Evolutionary conservation across 2,888 invertebrate species (phyloP).

Genomic region (Hipparchia sbordonii): DNA sequence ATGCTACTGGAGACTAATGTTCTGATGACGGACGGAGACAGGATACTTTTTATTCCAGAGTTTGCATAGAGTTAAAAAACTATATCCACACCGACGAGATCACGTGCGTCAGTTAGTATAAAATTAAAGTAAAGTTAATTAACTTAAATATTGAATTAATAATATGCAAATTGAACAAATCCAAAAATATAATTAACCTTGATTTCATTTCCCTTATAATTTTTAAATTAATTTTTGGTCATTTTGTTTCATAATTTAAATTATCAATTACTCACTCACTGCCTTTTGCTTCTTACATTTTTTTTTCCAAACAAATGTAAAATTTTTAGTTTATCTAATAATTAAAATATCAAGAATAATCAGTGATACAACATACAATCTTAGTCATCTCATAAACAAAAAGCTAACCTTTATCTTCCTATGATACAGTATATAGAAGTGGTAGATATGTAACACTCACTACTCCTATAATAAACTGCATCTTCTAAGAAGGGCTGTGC

Average conservation of each 20-base stretch:
- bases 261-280: too few relatives aligned
- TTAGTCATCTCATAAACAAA: neutral
- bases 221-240: conserved; percentile 7
- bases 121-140: too few relatives aligned
- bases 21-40: too few relatives aligned
- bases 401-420: neutral
- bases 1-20: too few relatives aligned
- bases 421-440: neutral
- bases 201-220: neutral
- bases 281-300: neutral
- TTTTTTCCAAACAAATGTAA: neutral
- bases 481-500: neutral
- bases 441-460: neutral
- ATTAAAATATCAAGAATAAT: neutral
- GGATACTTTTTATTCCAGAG: too few relatives aligned
- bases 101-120: too few relatives aligned
- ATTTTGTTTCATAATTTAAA: neutral
- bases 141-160: too few relatives aligned
- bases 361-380: neutral
- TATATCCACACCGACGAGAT: too few relatives aligned
- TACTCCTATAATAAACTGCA: neutral
- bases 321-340: too few relatives aligned
- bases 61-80: too few relatives aligned
- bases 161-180: neutral
- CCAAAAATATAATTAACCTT: neutral